Conservation (phyloP, 2,888 invertebrate genomes). For the Athripsodes cinereus region DNA sequence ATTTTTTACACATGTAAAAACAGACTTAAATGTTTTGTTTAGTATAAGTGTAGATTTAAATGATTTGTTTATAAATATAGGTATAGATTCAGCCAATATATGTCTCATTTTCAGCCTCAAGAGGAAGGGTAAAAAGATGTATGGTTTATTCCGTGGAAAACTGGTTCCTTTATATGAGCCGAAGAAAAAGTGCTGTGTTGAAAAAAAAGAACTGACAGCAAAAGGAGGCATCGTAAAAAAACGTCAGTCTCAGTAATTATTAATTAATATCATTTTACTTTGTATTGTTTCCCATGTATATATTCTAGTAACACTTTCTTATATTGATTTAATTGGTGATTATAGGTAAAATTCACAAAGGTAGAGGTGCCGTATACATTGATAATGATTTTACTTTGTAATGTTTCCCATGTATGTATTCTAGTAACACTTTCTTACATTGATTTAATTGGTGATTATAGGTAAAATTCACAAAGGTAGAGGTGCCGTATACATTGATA, state of each 20-base stretch:
- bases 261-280: too few relatives aligned
- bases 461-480: background rate
- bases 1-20: too few relatives aligned
- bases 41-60: too few relatives aligned
- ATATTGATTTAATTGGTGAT: background rate
- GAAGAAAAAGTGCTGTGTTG: constrained; percentile 7
- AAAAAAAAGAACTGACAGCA: constrained; percentile 3
- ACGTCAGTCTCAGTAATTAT: background rate
- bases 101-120: constrained; percentile 2
- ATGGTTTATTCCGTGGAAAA: constrained; percentile 15
- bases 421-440: too few relatives aligned
- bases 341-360: background rate
- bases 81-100: too few relatives aligned
- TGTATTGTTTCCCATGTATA: too few relatives aligned
- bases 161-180: constrained; percentile 12
- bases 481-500: background rate
- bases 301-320: too few relatives aligned
- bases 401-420: too few relatives aligned
- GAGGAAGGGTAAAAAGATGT: constrained; percentile 7
- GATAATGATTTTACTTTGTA: background rate
- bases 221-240: background rate
- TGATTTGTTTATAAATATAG: too few relatives aligned
- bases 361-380: background rate
- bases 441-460: background rate
- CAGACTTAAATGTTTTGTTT: too few relatives aligned